Evolutionary conservation across 2,797 vertebrate genomes (phyloP).

Genomic region (Catostomus latipinnis): DNA sequence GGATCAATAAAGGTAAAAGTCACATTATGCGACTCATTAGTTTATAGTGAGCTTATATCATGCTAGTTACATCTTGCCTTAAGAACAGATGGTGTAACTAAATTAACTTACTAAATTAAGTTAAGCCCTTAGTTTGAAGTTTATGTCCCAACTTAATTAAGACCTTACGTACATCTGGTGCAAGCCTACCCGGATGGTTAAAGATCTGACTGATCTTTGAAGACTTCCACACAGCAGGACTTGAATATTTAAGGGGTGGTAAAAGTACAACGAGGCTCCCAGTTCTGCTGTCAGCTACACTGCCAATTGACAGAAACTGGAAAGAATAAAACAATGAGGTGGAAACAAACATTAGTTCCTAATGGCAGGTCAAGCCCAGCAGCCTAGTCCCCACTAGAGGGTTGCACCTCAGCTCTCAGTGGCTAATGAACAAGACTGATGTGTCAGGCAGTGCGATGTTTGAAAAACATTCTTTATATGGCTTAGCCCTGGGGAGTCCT

Average conservation of each 20-base stretch:
- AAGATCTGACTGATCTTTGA: background rate
- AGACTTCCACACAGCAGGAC: background rate
- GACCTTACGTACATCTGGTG: background rate
- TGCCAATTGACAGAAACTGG: conserved; percentile 10
- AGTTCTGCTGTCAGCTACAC: background rate
- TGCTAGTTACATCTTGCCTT: too few species aligned
- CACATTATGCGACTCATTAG: too few species aligned
- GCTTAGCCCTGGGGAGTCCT: background rate
- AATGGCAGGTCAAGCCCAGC: background rate
- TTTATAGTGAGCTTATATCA: too few species aligned
- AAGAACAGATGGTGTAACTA: too few species aligned
- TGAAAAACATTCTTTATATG: background rate
- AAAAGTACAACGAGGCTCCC: background rate
- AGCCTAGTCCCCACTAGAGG: background rate
- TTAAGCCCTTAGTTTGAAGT: too few species aligned
- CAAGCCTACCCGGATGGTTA: too few species aligned
- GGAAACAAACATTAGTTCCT: background rate
- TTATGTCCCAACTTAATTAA: background rate
- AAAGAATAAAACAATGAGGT: conserved; percentile 15
- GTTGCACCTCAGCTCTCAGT: background rate
- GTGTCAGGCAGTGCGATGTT: background rate
- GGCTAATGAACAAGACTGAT: conserved; percentile 4
- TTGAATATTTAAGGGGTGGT: background rate
- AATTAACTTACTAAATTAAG: too few species aligned
- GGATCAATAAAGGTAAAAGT: too few species aligned